These are phyloP conservation scores for Cryptoprocta ferox DNA, from an alignment of 2,797 vertebrate genomes.

Conservation along the genomic window DNA sequence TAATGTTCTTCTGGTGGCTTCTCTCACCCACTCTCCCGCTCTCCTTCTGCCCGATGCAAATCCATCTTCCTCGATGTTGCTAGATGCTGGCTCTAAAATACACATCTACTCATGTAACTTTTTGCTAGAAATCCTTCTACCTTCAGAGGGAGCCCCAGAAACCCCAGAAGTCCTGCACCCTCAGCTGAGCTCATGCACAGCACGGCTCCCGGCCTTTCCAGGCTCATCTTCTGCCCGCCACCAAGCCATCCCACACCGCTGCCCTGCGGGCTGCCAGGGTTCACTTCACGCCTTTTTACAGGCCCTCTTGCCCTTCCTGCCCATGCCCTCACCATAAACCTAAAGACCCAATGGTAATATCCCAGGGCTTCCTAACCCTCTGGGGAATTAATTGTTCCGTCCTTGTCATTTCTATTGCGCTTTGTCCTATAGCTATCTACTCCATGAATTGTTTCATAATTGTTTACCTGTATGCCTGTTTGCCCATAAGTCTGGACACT, in stretches of 20 bases:
- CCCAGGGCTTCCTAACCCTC: background rate
- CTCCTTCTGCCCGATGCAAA: background rate
- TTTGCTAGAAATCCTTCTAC: background rate
- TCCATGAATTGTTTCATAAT: background rate
- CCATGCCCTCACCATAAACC: background rate
- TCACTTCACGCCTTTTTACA: background rate
- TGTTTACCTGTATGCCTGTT: background rate
- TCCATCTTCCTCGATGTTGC: background rate
- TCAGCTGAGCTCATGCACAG: too few species aligned
- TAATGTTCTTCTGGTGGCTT: background rate
- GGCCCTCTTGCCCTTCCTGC: background rate
- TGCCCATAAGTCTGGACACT: background rate
- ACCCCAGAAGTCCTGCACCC: background rate
- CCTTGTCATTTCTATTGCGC: background rate
- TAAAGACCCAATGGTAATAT: background rate
- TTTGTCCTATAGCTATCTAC: background rate
- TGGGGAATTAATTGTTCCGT: background rate
- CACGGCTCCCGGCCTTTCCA: rapidly evolving
- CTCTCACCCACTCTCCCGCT: too few species aligned
- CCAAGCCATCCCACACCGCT: rapidly evolving
- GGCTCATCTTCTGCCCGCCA: background rate
- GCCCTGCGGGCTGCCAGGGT: too few species aligned
- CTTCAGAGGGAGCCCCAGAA: background rate
- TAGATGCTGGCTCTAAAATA: background rate
- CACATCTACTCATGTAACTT: background rate